phyloP scores from a whole-genome alignment of 2,888 invertebrate genomes.

The Drosophila hamatofila region DNA sequence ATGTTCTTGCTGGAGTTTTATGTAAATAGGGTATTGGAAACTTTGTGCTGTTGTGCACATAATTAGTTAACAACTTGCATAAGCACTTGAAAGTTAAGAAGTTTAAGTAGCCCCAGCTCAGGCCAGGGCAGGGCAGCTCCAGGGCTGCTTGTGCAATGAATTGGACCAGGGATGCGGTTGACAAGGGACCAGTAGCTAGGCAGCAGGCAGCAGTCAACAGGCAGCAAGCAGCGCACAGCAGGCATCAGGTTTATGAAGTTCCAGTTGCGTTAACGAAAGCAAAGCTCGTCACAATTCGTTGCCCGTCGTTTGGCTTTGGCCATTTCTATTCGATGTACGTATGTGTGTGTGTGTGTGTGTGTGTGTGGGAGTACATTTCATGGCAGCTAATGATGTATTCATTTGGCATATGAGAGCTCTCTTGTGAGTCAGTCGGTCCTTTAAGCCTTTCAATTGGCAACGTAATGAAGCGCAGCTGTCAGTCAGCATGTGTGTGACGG shows the following conservation, averaged over 20 bases:
- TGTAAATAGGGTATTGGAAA: constrained; percentile 28
- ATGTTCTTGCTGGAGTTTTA: constrained; percentile 4
- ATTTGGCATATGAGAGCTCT: constrained; percentile 68
- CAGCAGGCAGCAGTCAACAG: not conserved
- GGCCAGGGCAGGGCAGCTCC: not conserved
- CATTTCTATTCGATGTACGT: constrained; percentile 42
- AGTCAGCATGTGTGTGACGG: constrained; percentile 56
- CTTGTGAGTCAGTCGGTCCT: constrained; percentile 35
- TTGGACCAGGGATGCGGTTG: constrained; percentile 9
- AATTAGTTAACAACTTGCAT: constrained; percentile 72
- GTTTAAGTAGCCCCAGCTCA: constrained; percentile 60
- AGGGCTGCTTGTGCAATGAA: constrained; percentile 20
- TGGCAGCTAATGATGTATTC: constrained; percentile 79
- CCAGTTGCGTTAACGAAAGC: constrained; percentile 9
- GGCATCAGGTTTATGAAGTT: constrained; percentile 7
- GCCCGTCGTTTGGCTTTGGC: constrained; percentile 49
- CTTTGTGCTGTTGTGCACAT: constrained; percentile 43
- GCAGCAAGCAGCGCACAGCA: not conserved
- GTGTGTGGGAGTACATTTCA: constrained; percentile 59
- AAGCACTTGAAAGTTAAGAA: constrained; percentile 66
- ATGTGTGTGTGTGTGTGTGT: not conserved
- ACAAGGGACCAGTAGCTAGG: constrained; percentile 13
- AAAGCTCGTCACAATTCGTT: constrained; percentile 14
- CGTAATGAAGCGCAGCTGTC: constrained; percentile 76
- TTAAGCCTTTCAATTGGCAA: constrained; percentile 69